Conservation (phyloP, 2,888 invertebrate genomes). For the Megastigmus dorsalis region DNA sequence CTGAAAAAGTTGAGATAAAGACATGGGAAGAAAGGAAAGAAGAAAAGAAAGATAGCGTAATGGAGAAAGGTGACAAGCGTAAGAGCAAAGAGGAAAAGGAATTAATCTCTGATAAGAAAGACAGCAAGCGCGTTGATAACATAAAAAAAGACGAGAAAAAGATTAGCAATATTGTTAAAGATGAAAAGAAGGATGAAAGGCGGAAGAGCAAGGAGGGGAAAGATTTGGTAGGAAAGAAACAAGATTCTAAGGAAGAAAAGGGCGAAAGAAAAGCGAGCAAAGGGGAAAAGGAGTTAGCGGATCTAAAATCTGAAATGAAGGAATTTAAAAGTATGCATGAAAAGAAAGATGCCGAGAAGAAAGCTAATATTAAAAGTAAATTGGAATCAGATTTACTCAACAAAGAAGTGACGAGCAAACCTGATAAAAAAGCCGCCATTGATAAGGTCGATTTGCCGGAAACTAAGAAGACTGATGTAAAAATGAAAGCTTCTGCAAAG, state of each 20-base stretch:
- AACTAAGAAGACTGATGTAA: conserved; percentile 32
- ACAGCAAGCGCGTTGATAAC: conserved; percentile 21
- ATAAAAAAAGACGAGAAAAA: conserved; percentile 16
- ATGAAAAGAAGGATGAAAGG: conserved; percentile 32
- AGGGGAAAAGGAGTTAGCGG: neutral
- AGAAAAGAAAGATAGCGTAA: conserved; percentile 29
- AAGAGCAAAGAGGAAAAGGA: conserved; percentile 18
- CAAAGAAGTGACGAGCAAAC: conserved; percentile 17
- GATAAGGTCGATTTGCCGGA: conserved; percentile 38
- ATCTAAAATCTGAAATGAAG: neutral
- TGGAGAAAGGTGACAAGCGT: conserved; percentile 21
- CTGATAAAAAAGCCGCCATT: conserved; percentile 1
- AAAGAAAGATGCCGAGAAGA: conserved; percentile 34
- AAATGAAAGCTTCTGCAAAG: conserved; percentile 50
- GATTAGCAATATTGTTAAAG: conserved; percentile 8
- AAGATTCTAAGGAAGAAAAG: conserved; percentile 3
- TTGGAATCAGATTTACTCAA: conserved; percentile 19
- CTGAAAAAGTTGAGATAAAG: conserved; percentile 29
- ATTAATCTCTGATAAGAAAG: conserved; percentile 16
- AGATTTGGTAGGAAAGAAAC: conserved; percentile 10
- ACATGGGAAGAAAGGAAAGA: conserved; percentile 37
- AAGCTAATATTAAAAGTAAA: conserved; percentile 16
- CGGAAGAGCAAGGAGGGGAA: conserved; percentile 21
- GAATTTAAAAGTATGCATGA: neutral
- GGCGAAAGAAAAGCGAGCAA: neutral